phyloP scores from a whole-genome alignment of 2,797 vertebrate species.

The Esox lucius region DNA sequence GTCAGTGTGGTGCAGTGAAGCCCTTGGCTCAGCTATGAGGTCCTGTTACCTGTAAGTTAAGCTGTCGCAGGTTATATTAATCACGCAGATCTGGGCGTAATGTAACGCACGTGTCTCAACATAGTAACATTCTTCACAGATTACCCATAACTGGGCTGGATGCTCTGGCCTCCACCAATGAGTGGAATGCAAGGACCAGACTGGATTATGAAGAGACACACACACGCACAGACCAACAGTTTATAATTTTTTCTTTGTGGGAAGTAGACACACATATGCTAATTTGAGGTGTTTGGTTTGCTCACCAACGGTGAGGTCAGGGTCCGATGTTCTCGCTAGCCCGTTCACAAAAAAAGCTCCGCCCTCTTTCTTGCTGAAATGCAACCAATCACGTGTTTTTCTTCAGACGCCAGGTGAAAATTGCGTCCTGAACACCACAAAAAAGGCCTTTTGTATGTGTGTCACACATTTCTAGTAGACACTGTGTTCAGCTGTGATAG shows the following conservation, averaged over 20 bases:
- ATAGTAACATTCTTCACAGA: constrained; percentile 70
- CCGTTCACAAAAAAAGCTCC: no score
- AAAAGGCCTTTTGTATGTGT: no score
- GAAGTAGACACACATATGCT: not conserved
- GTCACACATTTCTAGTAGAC: no score
- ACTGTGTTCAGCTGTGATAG: no score
- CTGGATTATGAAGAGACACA: constrained; percentile 59
- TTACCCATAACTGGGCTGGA: constrained; percentile 63
- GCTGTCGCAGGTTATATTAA: constrained; percentile 73
- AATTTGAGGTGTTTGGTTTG: no score
- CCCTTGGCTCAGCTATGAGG: constrained; percentile 66
- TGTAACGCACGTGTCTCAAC: constrained; percentile 72
- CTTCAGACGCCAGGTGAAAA: no score
- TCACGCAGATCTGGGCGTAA: constrained; percentile 72
- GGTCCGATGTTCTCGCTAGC: no score
- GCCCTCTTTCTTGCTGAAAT: no score
- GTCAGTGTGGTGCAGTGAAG: constrained; percentile 52
- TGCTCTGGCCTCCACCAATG: constrained; percentile 61
- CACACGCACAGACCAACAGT: not conserved
- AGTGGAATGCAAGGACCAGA: constrained; percentile 66
- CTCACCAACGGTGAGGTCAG: not conserved
- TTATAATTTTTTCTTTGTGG: no score
- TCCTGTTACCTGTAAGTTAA: constrained; percentile 74
- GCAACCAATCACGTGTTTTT: no score
- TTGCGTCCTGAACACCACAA: not conserved